These are phyloP conservation scores for Ceratoteleas bidentatus DNA, from an alignment of 1,140 invertebrate genomes.

Conservation along the genomic window DNA sequence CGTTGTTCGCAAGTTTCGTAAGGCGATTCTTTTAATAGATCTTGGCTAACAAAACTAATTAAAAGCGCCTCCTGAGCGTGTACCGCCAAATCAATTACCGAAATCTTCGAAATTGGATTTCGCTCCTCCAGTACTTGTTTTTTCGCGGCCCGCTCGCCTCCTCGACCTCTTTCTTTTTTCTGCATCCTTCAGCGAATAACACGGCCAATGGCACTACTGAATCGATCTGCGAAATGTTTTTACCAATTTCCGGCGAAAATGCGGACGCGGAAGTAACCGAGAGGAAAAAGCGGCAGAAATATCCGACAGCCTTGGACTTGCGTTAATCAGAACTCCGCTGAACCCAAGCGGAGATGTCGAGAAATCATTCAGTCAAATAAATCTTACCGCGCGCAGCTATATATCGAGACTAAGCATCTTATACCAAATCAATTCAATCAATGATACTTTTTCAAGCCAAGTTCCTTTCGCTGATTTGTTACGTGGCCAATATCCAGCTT, in stretches of 20 bases:
- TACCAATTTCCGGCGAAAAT: conserved; percentile 68
- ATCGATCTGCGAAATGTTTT: conserved; percentile 67
- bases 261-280: conserved; percentile 56
- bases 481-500: conserved; percentile 5
- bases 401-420: conserved; percentile 54
- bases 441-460: conserved; percentile 23
- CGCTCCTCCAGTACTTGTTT: conserved; percentile 52
- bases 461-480: conserved; percentile 28
- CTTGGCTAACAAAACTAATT: conserved; percentile 67
- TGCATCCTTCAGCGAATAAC: conserved; percentile 58
- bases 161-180: conserved; percentile 33
- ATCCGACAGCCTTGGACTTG: conserved; percentile 59
- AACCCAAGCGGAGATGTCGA: conserved; percentile 57
- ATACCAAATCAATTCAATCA: conserved; percentile 62
- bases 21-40: conserved; percentile 50
- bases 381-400: conserved; percentile 51
- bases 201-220: conserved; percentile 51
- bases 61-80: conserved; percentile 51
- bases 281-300: conserved; percentile 62
- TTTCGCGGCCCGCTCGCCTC: conserved; percentile 40
- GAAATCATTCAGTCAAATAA: conserved; percentile 67
- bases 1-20: conserved; percentile 29
- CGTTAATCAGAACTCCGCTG: conserved; percentile 61
- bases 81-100: conserved; percentile 64
- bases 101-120: conserved; percentile 67